Base-by-base conservation (phyloP, 1,140 invertebrate species). In the Rhopalosiphum padi region DNA sequence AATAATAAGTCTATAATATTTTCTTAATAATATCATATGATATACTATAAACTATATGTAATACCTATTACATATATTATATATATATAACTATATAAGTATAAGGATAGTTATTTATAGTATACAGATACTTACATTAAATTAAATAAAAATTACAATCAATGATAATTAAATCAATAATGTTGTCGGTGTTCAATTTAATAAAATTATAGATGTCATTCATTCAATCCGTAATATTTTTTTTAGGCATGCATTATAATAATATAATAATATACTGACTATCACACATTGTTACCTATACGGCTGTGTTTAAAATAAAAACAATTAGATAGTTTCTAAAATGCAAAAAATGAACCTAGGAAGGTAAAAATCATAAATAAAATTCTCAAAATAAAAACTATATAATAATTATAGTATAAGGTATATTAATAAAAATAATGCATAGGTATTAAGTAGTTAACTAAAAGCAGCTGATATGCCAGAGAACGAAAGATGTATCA, bases 71-170 rank as follows among this genome's bases (percentile, higher is more conserved):
- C 55, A 15, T 51, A 77, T 21, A 68, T 30, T n/a, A 77, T 41
- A 41, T 41, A 41, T 41, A n/a, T n/a, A n/a, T n/a, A n/a, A n/a
- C n/a, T n/a, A n/a, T n/a, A 41, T 41, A 41, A 41, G 41, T 41
- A 41, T 18, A 77, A 77, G 15, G 11, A 35, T n/a, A 21, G n/a
- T 77, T n/a, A n/a, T 18, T 77, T n/a, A n/a, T 77, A n/a, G 60
- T n/a, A 77, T 4, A 21, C 15, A 77, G n/a, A 77, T n/a, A 77
- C 60, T 77, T 18, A 77, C 60, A 30, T 77, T 77, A n/a, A n/a
- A 77, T 77, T n/a, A 77, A 77, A n/a, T 77, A 77, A 77, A 35
- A n/a, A 77, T 77, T n/a, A n/a, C n/a, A 77, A n/a, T 77, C 60
- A 77, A 21, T 77, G n/a, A 77, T 68, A 68, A 68, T n/a, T 11